Conservation (phyloP, 2,888 invertebrate species). For the Troglohyphantes excavatus region DNA sequence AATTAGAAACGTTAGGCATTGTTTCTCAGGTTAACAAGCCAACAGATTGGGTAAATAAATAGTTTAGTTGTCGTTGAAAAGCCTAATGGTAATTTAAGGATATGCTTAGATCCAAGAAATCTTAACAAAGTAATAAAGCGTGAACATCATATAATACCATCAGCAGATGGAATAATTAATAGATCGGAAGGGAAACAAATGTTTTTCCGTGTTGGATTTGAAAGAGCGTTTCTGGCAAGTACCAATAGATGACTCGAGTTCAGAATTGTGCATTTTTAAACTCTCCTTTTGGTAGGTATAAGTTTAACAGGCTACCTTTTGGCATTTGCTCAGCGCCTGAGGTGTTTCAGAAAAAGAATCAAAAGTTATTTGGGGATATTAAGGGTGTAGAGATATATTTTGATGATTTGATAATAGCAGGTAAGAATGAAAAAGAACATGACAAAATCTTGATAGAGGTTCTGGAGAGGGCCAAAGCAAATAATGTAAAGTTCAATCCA, state of each 20-base stretch:
- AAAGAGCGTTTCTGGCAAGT: conserved; percentile 54
- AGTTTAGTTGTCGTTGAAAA: conserved; percentile 44
- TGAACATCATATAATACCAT: conserved; percentile 23
- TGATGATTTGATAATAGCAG: conserved; percentile 45
- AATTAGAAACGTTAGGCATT: background rate
- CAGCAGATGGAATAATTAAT: conserved; percentile 3
- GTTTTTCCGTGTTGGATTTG: conserved; percentile 39
- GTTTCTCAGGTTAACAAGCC: conserved; percentile 32
- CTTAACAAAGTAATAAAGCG: conserved; percentile 31
- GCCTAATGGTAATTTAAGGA: conserved; percentile 26
- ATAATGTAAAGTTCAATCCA: conserved; percentile 3
- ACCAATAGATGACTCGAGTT: conserved; percentile 30
- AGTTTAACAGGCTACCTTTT: conserved; percentile 43
- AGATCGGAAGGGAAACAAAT: conserved; percentile 5
- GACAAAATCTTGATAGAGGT: conserved; percentile 4
- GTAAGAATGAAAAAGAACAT: background rate
- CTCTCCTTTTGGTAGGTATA: conserved; percentile 49
- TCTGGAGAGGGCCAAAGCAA: conserved; percentile 29
- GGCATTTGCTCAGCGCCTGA: conserved; percentile 48
- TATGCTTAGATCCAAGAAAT: conserved; percentile 49
- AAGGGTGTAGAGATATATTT: conserved; percentile 15
- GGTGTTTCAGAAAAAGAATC: conserved; percentile 37
- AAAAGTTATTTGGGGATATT: conserved; percentile 36
- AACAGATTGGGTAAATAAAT: conserved; percentile 45
- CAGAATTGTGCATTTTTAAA: conserved; percentile 56